Conservation (phyloP, 1,140 invertebrate species). For the Eriocheir sinensis region DNA sequence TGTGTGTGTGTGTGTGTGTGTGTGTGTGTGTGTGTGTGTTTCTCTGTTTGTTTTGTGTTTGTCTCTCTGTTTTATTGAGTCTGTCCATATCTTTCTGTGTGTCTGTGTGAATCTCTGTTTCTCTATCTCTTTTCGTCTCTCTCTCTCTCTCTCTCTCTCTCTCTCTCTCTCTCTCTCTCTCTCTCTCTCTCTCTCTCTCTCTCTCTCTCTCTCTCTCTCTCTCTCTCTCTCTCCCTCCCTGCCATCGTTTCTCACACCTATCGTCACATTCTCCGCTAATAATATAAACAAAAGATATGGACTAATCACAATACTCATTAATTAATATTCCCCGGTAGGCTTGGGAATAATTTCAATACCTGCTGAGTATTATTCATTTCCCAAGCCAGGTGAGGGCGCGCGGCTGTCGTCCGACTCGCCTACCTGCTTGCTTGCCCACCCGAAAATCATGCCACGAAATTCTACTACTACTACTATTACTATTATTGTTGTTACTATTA, state of each 20-base stretch:
- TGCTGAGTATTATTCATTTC: background rate
- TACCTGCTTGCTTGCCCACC: background rate
- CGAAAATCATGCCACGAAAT: background rate
- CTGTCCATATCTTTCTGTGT: no score
- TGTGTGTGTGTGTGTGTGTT: no score
- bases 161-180: no score
- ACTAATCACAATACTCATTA: background rate
- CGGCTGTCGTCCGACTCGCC: background rate
- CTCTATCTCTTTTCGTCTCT: no score
- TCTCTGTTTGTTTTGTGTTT: no score
- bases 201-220: constrained; percentile 22
- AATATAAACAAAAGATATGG: background rate
- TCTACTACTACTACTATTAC: no score
- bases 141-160: no score
- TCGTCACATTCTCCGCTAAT: no score
- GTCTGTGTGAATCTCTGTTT: no score
- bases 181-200: background rate
- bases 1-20: no score
- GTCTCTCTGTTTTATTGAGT: no score
- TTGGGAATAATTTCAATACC: constrained; percentile 4
- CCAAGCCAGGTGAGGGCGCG: background rate
- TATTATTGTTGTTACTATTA: no score
- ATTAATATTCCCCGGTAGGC: background rate
- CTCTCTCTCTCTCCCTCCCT: constrained; percentile 16
- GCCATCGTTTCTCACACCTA: background rate